Evolutionary conservation across 23 tunicate species (phyloP).

Genomic region (Diplosoma virens): DNA sequence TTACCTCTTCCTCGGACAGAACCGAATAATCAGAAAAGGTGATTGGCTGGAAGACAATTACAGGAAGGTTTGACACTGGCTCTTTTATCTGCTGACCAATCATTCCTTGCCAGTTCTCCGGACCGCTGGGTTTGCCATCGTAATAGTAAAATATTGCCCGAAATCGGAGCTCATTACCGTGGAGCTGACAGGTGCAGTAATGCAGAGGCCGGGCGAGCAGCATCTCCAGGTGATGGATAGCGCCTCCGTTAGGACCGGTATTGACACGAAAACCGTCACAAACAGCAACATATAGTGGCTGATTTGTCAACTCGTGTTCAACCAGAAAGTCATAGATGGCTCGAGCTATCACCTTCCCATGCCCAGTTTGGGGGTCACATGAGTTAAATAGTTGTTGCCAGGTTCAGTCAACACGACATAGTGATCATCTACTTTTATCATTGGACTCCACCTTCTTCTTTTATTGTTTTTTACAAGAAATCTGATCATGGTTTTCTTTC

Average conservation of each 20-base stretch:
- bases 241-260: neutral
- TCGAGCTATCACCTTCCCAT: slow-evolving; percentile 1
- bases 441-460: slow-evolving; percentile 24
- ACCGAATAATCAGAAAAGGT: slow-evolving; percentile 3
- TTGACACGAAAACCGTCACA: slow-evolving; percentile 11
- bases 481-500: slow-evolving; percentile 7
- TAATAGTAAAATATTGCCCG: slow-evolving; percentile 1
- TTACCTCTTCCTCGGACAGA: slow-evolving; percentile 9
- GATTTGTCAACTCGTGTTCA: slow-evolving; percentile 10
- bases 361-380: slow-evolving; percentile 16
- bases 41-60: slow-evolving; percentile 3
- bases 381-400: too few species aligned
- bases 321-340: slow-evolving; percentile 13
- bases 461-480: slow-evolving; percentile 12
- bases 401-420: too few species aligned
- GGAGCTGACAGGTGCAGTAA: slow-evolving; percentile 6
- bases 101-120: slow-evolving; percentile 1
- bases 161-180: slow-evolving; percentile 15
- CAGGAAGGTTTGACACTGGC: slow-evolving; percentile 14
- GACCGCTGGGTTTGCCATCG: slow-evolving; percentile 5
- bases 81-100: slow-evolving; percentile 11
- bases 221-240: slow-evolving; percentile 18
- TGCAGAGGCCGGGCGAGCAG: slow-evolving; percentile 29
- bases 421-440: too few species aligned
- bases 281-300: slow-evolving; percentile 12